Percentiles rank a stretch among this genome's conserved stretches.
Evolutionary conservation across 2,113 vertebrate genomes (phyloP).

Genomic region (Melanerpes aurifrons): DNA sequence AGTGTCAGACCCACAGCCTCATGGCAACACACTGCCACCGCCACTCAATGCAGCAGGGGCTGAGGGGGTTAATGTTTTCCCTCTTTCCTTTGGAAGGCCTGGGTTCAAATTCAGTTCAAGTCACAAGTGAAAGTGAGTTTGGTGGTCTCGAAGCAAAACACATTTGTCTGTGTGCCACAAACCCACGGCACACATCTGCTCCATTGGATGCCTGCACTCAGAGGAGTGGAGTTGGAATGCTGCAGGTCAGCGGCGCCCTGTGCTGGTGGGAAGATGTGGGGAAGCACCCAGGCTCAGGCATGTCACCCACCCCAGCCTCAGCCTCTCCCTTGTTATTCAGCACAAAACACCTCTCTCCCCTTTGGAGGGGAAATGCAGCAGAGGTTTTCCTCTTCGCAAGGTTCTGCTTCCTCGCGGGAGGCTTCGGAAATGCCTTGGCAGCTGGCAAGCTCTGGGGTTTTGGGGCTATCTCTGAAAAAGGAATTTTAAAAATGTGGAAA

Average conservation of each 20-base stretch:
- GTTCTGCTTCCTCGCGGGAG: background rate
- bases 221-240: background rate
- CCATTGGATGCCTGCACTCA: background rate
- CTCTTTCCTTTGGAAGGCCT: background rate
- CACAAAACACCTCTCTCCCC: no score
- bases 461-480: background rate
- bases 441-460: background rate
- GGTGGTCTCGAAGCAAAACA: background rate
- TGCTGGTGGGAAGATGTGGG: background rate
- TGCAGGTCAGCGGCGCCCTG: background rate
- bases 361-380: background rate
- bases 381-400: background rate
- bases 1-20: rapidly evolving
- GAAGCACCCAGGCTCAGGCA: background rate
- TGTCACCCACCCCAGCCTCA: rapidly evolving
- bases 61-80: background rate
- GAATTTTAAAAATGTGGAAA: background rate
- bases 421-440: background rate
- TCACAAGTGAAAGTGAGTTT: background rate
- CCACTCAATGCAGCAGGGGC: background rate
- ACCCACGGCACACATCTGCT: background rate
- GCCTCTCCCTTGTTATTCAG: background rate
- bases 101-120: slow-evolving; percentile 24
- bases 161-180: background rate
- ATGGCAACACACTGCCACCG: background rate